phyloP scores from a whole-genome alignment of 2,888 invertebrate genomes.

The Sceliomorpha sp. region DNA sequence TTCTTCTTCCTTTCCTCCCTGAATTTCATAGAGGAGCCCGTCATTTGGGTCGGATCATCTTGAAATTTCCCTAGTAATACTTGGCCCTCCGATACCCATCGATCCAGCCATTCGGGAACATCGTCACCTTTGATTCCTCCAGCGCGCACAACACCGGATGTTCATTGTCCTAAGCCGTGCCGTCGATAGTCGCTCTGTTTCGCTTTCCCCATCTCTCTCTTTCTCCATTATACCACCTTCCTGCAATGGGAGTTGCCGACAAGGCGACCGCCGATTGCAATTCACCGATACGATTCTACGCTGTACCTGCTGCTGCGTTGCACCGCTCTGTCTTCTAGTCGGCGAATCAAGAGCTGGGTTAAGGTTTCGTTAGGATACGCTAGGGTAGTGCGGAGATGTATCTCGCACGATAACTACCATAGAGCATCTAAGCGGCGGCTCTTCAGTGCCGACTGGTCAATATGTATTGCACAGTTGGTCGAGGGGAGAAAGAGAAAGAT shows the following conservation, averaged over 20 bases:
- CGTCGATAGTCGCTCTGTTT: conserved; percentile 28
- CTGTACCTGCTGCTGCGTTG: conserved; percentile 63
- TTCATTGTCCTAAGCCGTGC: conserved; percentile 52
- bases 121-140: conserved; percentile 50
- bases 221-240: conserved; percentile 52
- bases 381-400: conserved; percentile 61
- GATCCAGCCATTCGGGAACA: conserved; percentile 12
- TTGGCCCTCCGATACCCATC: no score
- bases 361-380: conserved; percentile 51
- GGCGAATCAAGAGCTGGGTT: conserved; percentile 49
- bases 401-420: conserved; percentile 63
- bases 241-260: conserved; percentile 68
- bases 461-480: conserved; percentile 54
- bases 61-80: no score
- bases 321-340: conserved; percentile 55
- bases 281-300: conserved; percentile 77
- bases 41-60: no score
- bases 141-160: conserved; percentile 50
- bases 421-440: conserved; percentile 59
- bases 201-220: conserved; percentile 30
- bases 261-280: conserved; percentile 75
- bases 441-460: conserved; percentile 59
- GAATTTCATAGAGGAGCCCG: no score
- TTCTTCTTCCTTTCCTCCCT: no score
- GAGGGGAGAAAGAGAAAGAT: conserved; percentile 20